Evolutionary conservation across 1,140 invertebrate species (phyloP), one percentile per base, ranked within the genome.

Genomic region (Drosophila pseudoananassae): DNA sequence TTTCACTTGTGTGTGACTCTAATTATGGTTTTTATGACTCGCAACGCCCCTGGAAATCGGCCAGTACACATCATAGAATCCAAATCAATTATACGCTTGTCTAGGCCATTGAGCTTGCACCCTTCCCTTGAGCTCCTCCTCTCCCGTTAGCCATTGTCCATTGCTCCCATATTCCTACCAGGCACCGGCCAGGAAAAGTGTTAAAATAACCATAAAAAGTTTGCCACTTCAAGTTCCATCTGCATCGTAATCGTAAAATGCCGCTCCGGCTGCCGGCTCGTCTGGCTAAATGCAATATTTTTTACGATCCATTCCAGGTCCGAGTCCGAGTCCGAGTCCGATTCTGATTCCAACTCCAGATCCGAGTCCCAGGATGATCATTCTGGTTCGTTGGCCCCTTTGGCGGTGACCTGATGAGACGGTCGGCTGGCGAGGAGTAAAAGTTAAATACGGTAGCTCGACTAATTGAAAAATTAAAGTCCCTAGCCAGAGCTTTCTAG

Each of bases 401-500:
- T 72, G 58, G 54, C 71, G 54, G 57, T 52, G 59, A 17, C 17
- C 17, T 66, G n/a, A 10, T 36, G 4, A 8, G 9, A 5, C 10
- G 27, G 46, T 31, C 43, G 33, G 27, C 27, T 33, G 59, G 7
- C 54, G 50, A 56, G 47, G 27, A 68, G 58, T 56, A 61, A 61
- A 78, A 78, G 69, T 76, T 70, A 82, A 90, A 85, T 79, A 90
- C 87, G 81, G 87, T 82, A 90, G 87, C 87, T 82, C 58, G 45
- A 90, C 87, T 90, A 90, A 90, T 90, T 90, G 85, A 87, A 90
- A 90, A 90, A 90, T 90, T 84, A 78, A 80, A 90, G 54, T 75
- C 54, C 33, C 29, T 20, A 14, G 38, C 49, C 25, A 58, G 40
- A 69, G 69, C 33, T 69, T 69, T 29, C 29, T 17, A 46, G 15